Percentiles rank a stretch among this genome's conserved stretches.
phyloP scores from a whole-genome alignment of 2,797 vertebrate genomes.

The Lepidocolaptes lacrymiger region DNA sequence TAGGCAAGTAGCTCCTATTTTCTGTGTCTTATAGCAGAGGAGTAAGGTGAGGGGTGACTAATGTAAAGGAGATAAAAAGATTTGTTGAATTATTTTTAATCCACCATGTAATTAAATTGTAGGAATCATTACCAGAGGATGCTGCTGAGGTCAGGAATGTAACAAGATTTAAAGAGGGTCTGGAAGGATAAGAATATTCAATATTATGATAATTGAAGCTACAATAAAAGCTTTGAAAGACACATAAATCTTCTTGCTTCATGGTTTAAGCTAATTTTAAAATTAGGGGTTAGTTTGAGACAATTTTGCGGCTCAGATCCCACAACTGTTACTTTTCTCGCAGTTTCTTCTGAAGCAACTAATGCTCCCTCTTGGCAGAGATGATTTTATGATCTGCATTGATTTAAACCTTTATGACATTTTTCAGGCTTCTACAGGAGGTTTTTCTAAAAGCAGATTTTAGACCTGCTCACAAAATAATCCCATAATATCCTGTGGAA shows the following conservation, averaged over 20 bases:
- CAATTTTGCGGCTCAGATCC: slow-evolving; percentile 17
- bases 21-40: neutral
- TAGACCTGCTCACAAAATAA: neutral
- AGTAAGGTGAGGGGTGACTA: slow-evolving; percentile 6
- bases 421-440: neutral
- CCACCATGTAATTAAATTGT: slow-evolving; percentile 48
- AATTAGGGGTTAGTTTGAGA: slow-evolving; percentile 11
- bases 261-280: slow-evolving; percentile 18
- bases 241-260: slow-evolving; percentile 21
- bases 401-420: neutral
- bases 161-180: slow-evolving; percentile 59
- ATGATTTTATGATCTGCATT: neutral
- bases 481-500: neutral
- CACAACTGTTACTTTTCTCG: neutral
- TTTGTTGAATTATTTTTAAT: neutral
- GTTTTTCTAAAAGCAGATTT: neutral
- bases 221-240: slow-evolving; percentile 5
- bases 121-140: slow-evolving; percentile 59
- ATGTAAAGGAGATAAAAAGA: slow-evolving; percentile 7
- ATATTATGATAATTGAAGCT: slow-evolving; percentile 25
- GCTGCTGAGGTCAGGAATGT: slow-evolving; percentile 61
- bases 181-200: slow-evolving; percentile 51
- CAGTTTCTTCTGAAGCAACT: neutral
- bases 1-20: neutral
- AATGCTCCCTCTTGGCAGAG: neutral